A percentile compares a stretch with the other conserved stretches of the same genome.
phyloP scores from a whole-genome alignment of 2,888 invertebrate genomes.

The Eupsilia transversa region DNA sequence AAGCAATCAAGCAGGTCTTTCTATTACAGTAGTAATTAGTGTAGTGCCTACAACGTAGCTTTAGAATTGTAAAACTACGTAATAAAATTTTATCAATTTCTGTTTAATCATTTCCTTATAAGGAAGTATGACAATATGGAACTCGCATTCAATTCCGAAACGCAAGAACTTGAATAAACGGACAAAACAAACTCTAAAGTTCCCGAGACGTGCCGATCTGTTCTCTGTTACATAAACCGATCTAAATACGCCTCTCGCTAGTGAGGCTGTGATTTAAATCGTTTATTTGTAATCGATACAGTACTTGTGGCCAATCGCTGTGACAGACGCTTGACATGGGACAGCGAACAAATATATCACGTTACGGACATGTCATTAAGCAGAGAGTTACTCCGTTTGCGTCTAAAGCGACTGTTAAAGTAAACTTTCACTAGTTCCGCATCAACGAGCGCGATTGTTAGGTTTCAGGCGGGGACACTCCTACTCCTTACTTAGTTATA shows the following conservation, averaged over 20 bases:
- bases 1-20: conserved; percentile 37
- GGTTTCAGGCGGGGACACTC: conserved; percentile 57
- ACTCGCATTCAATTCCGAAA: conserved; percentile 26
- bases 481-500: conserved; percentile 43
- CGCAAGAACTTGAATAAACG: conserved; percentile 10
- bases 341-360: conserved; percentile 67
- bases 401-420: conserved; percentile 48
- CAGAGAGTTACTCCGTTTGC: conserved; percentile 50
- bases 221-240: conserved; percentile 58
- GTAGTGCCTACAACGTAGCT: neutral
- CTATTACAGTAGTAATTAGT: conserved; percentile 1
- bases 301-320: conserved; percentile 59
- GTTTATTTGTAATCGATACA: conserved; percentile 66
- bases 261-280: conserved; percentile 55
- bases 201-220: conserved; percentile 38
- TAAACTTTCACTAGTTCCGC: conserved; percentile 68
- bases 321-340: conserved; percentile 63
- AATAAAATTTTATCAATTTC: neutral
- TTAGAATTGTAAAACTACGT: neutral
- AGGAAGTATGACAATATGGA: conserved; percentile 28
- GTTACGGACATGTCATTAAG: conserved; percentile 68
- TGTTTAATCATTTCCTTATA: conserved; percentile 32
- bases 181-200: conserved; percentile 40
- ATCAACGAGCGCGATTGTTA: conserved; percentile 59
- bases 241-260: conserved; percentile 50